phyloP scores from a whole-genome alignment of 2,888 invertebrate species.

The Callimorpha dominula region DNA sequence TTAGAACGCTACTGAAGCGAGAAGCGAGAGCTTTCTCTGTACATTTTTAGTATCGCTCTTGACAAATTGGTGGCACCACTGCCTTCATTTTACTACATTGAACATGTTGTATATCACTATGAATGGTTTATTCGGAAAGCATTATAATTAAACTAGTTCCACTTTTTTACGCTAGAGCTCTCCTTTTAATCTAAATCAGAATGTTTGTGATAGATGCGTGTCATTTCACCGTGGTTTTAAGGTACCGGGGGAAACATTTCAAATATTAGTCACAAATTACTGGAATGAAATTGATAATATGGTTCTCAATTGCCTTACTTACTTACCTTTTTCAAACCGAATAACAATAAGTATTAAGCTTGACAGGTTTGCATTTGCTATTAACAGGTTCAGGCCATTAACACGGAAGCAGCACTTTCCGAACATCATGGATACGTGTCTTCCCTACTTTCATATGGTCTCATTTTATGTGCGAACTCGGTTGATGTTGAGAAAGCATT shows the following conservation, averaged over 20 bases:
- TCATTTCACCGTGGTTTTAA: too few relatives aligned
- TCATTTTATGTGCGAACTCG: background rate
- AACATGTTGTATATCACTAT: too few relatives aligned
- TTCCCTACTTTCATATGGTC: background rate
- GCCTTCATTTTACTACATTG: background rate
- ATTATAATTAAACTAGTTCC: background rate
- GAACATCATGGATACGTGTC: background rate
- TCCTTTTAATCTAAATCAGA: background rate
- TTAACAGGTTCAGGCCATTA: background rate
- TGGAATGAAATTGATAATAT: too few relatives aligned
- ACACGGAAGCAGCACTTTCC: background rate
- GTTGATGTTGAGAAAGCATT: background rate
- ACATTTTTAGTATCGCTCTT: background rate
- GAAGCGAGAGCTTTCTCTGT: background rate
- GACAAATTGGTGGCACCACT: conserved; percentile 8
- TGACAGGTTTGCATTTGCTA: background rate
- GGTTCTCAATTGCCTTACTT: too few relatives aligned
- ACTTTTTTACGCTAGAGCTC: background rate
- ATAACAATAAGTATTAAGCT: background rate
- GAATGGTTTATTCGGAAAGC: background rate
- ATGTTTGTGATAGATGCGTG: too few relatives aligned
- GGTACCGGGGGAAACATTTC: too few relatives aligned
- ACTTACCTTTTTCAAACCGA: too few relatives aligned
- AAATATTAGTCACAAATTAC: too few relatives aligned
- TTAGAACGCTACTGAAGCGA: conserved; percentile 14